Percentiles rank a stretch among this genome's conserved stretches.
Evolutionary conservation across 2,888 invertebrate genomes (phyloP).

Genomic region (Drosophila fulvimacula): DNA sequence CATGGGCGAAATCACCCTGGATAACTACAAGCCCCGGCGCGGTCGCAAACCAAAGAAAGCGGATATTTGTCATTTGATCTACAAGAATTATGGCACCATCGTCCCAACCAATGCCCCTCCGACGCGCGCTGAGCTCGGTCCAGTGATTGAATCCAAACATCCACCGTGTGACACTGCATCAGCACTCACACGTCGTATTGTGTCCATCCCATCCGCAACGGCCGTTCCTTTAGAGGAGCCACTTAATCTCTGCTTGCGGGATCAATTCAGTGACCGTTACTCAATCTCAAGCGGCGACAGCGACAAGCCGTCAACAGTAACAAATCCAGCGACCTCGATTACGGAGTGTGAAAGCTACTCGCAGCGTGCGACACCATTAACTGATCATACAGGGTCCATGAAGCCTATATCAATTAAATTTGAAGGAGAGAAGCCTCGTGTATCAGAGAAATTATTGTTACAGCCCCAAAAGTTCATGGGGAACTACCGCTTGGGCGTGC

Average conservation of each 20-base stretch:
- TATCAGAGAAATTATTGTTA: slow-evolving; percentile 87
- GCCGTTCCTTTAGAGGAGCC: slow-evolving; percentile 87
- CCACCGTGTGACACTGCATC: not conserved
- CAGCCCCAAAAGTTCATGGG: slow-evolving; percentile 91
- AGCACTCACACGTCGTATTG: slow-evolving; percentile 4
- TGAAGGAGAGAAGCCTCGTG: slow-evolving; percentile 7
- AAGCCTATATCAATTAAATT: slow-evolving; percentile 86
- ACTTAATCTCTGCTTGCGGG: slow-evolving; percentile 92
- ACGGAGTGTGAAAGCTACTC: slow-evolving; percentile 55
- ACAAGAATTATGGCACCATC: slow-evolving; percentile 95
- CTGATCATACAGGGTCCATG: slow-evolving; percentile 6
- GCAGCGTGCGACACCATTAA: slow-evolving; percentile 50
- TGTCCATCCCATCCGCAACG: not conserved
- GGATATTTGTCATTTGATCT: slow-evolving; percentile 95
- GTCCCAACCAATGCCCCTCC: slow-evolving; percentile 85
- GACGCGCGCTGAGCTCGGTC: slow-evolving; percentile 5
- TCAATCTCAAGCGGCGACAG: slow-evolving; percentile 83
- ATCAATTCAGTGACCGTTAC: slow-evolving; percentile 85
- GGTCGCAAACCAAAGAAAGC: slow-evolving; percentile 96
- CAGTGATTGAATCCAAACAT: slow-evolving; percentile 14
- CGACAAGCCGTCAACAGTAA: slow-evolving; percentile 46
- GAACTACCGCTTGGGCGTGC: slow-evolving; percentile 82
- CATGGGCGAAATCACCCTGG: slow-evolving; percentile 96
- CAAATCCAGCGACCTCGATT: slow-evolving; percentile 80
- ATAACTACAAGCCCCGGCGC: slow-evolving; percentile 93